phyloP scores from a whole-genome alignment of 2,113 vertebrate species.

The Neodontobutis hainanensis region DNA sequence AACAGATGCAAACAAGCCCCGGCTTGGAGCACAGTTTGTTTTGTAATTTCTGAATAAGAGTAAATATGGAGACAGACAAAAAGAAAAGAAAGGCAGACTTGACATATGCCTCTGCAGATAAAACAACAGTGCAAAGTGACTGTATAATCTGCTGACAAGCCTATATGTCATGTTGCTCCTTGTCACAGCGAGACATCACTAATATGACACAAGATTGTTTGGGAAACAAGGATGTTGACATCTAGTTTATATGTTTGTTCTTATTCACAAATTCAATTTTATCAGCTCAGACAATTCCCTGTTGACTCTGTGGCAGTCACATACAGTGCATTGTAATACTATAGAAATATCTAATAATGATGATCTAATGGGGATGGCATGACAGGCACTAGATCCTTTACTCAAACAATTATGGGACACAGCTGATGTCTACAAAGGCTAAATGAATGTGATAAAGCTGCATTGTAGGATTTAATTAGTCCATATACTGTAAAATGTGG shows the following conservation, averaged over 20 bases:
- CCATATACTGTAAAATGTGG: neutral
- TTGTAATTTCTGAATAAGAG: conserved; percentile 1
- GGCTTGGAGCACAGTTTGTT: conserved; percentile 5
- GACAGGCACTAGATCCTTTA: conserved; percentile 23
- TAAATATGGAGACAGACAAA: conserved; percentile 2
- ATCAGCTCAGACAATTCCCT: conserved; percentile 29
- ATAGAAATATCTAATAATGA: conserved; percentile 22
- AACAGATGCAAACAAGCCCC: conserved; percentile 5
- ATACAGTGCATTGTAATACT: conserved; percentile 11
- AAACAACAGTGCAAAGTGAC: conserved; percentile 1
- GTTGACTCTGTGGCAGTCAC: conserved; percentile 24
- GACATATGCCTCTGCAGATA: conserved; percentile 12
- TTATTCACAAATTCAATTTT: conserved; percentile 40
- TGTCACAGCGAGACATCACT: conserved; percentile 24
- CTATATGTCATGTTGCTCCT: conserved; percentile 17
- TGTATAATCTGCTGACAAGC: conserved; percentile 25
- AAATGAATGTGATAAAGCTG: neutral
- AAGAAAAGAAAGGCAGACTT: conserved; percentile 4
- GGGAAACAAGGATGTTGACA: conserved; percentile 29
- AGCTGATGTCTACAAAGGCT: conserved; percentile 1
- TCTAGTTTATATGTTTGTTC: conserved; percentile 25
- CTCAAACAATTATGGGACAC: conserved; percentile 18
- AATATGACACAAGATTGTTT: conserved; percentile 27
- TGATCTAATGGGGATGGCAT: conserved; percentile 26
- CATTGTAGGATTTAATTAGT: neutral